Evolutionary conservation across 2,113 vertebrate genomes (phyloP).

Genomic region (Bucco capensis): DNA sequence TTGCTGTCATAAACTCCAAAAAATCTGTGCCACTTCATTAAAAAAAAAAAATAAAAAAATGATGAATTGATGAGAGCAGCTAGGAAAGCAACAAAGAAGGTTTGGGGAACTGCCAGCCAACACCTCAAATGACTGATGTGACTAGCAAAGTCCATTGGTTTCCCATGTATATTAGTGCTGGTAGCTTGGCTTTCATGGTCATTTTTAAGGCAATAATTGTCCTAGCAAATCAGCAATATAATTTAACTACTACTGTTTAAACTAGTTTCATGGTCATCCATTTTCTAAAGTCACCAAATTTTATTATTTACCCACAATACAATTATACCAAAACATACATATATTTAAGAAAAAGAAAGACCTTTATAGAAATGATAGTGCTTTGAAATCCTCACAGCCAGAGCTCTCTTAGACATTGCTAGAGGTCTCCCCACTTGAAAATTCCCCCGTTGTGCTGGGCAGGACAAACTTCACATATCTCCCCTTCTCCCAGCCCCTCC

Average conservation of each 20-base stretch:
- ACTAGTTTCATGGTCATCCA: not conserved
- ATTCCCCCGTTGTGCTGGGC: slow-evolving; percentile 15
- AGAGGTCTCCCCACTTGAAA: slow-evolving; percentile 34
- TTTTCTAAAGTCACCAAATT: slow-evolving; percentile 5
- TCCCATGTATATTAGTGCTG: not conserved
- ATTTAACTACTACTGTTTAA: slow-evolving; percentile 13
- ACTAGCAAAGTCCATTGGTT: not conserved
- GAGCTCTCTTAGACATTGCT: slow-evolving; percentile 63
- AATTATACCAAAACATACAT: not conserved
- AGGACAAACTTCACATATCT: slow-evolving; percentile 59
- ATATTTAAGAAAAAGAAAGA: slow-evolving; percentile 19
- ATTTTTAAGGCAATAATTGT: slow-evolving; percentile 59
- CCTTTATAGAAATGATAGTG: slow-evolving; percentile 9
- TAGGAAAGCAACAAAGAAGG: not conserved
- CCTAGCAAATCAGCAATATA: not conserved
- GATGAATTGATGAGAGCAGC: not conserved
- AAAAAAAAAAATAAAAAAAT: not conserved
- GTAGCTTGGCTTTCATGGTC: not conserved
- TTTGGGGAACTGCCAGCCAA: not conserved
- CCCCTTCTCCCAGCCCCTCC: slow-evolving; percentile 88
- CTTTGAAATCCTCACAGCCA: not conserved
- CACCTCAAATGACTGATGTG: not conserved
- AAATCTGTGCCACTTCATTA: not conserved
- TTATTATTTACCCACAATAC: not conserved
- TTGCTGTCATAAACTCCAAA: not conserved